Percentiles rank a stretch among this genome's conserved stretches.
These are phyloP conservation scores for Pseudocheirus occidentalis DNA, from an alignment of 2,797 vertebrate species.

Conservation along the genomic window DNA sequence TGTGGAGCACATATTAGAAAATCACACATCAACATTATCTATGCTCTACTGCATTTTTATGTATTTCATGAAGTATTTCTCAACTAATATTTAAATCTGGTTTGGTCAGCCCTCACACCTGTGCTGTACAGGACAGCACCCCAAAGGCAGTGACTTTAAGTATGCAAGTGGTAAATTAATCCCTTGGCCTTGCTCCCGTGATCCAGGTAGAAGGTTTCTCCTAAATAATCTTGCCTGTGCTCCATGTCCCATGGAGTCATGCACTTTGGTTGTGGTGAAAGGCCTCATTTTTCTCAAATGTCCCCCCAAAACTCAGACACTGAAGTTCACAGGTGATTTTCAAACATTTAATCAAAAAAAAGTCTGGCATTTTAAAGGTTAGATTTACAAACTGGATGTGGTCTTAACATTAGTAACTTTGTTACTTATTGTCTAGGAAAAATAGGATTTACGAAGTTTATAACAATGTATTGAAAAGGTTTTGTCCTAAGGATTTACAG, in stretches of 20 bases:
- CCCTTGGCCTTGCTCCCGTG: not conserved
- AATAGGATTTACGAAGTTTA: conserved; percentile 63
- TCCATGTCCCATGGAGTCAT: not conserved
- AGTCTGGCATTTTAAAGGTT: conserved; percentile 68
- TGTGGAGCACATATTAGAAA: not conserved
- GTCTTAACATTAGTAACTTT: conserved; percentile 67
- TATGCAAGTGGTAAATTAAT: not conserved
- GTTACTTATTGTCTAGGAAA: conserved; percentile 74
- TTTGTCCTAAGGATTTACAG: conserved; percentile 56
- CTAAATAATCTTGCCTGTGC: not conserved
- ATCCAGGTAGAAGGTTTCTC: not conserved
- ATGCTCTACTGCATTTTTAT: not conserved
- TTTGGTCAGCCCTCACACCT: not conserved
- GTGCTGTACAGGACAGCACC: not conserved
- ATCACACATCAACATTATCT: not conserved
- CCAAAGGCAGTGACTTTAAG: not conserved
- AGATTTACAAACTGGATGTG: conserved; percentile 73
- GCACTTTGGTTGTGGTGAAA: not conserved
- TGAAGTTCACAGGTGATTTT: conserved; percentile 20
- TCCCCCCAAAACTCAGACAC: not conserved
- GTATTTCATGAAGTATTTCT: not conserved
- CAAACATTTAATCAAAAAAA: conserved; percentile 70
- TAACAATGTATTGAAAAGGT: conserved; percentile 7
- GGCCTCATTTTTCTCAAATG: not conserved
- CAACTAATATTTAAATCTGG: not conserved